A percentile compares a stretch with the other conserved stretches of the same genome.
Conservation (phyloP, 2,113 vertebrate species). For the Equus quagga region DNA sequence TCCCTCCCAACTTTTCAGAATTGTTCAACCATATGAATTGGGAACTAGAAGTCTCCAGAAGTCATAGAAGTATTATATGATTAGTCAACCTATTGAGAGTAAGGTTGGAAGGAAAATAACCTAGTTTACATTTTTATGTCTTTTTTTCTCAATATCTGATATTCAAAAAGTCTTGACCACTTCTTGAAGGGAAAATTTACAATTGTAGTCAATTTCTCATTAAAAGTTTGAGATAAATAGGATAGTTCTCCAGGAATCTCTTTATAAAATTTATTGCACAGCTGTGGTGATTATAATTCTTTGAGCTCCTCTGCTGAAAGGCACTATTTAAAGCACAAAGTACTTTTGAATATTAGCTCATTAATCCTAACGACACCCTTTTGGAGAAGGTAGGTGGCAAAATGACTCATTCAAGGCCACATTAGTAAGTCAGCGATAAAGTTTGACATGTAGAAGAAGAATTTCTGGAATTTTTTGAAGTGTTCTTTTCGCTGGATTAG, state of each 20-base stretch:
- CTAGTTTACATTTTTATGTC: background rate
- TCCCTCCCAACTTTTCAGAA: background rate
- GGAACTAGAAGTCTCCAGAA: background rate
- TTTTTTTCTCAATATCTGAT: background rate
- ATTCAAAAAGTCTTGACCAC: background rate
- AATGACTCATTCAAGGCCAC: slow-evolving; percentile 66
- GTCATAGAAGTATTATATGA: background rate
- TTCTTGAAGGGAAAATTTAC: background rate
- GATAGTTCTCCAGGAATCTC: background rate
- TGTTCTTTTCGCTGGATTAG: background rate
- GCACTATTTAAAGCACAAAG: slow-evolving; percentile 76
- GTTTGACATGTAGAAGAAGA: background rate
- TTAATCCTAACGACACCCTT: slow-evolving; percentile 51
- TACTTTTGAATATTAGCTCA: slow-evolving; percentile 73
- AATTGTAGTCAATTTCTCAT: background rate
- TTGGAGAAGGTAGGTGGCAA: slow-evolving; percentile 62
- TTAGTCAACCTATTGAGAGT: background rate
- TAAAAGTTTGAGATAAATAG: slow-evolving; percentile 30
- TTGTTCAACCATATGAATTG: background rate
- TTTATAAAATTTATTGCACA: background rate
- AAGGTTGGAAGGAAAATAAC: background rate
- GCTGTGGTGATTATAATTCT: slow-evolving; percentile 20
- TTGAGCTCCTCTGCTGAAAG: slow-evolving; percentile 53
- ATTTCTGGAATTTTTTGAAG: slow-evolving; percentile 25
- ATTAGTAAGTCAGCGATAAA: background rate